phyloP scores from a whole-genome alignment of 2,113 vertebrate species.

The Tylochromis polylepis region DNA sequence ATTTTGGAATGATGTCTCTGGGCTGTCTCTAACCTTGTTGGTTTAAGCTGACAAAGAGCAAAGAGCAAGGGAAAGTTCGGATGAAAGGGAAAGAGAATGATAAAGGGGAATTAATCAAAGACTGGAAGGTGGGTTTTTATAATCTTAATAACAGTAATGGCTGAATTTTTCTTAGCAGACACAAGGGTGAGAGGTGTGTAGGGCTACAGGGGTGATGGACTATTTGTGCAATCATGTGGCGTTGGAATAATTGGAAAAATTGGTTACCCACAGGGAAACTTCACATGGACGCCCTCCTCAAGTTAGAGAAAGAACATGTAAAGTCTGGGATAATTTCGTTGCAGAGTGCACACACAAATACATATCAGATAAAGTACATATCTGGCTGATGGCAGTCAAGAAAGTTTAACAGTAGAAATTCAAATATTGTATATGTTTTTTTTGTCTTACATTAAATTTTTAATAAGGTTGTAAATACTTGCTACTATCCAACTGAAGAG shows the following conservation, averaged over 20 bases:
- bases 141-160: not conserved
- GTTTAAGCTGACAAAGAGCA: not conserved
- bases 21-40: not conserved
- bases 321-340: not conserved
- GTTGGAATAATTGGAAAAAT: not conserved
- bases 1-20: not conserved
- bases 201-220: not conserved
- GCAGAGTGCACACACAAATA: not conserved
- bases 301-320: not conserved
- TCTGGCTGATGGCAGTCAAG: not conserved
- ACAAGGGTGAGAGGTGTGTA: not conserved
- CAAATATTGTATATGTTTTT: rapidly evolving
- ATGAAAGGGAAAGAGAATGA: not conserved
- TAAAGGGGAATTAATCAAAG: not conserved
- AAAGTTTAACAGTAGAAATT: not conserved
- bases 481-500: not conserved
- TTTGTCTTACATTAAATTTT: not conserved
- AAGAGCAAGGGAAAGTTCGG: not conserved
- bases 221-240: not conserved
- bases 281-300: not conserved
- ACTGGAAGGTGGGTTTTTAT: not conserved
- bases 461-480: not conserved
- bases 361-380: not conserved
- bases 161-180: not conserved
- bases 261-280: not conserved